Percentiles rank a stretch among this genome's conserved stretches.
Evolutionary conservation across 1,140 invertebrate species (phyloP).

Genomic region (Venturia canescens): DNA sequence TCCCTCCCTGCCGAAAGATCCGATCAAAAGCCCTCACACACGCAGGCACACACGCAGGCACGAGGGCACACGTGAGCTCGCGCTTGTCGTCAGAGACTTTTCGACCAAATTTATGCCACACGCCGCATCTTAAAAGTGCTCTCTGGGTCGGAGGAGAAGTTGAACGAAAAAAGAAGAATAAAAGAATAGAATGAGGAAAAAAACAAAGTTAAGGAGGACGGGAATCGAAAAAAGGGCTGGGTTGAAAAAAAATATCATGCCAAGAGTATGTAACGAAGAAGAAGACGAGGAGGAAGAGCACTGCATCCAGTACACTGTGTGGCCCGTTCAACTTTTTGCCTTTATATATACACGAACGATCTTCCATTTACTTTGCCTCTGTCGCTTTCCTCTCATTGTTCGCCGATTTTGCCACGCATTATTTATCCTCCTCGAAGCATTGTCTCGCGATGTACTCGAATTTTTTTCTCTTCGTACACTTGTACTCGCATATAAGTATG

Average conservation of each 20-base stretch:
- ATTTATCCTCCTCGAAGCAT: constrained; percentile 46
- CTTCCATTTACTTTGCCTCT: constrained; percentile 11
- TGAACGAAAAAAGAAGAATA: background rate
- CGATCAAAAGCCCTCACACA: background rate
- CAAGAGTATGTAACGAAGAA: constrained; percentile 3
- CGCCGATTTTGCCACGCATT: constrained; percentile 44
- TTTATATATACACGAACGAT: background rate
- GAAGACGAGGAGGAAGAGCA: background rate
- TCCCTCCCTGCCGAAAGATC: constrained; percentile 9
- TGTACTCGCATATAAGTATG: background rate
- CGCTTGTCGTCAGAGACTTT: background rate
- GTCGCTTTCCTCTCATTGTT: constrained; percentile 37
- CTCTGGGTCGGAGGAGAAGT: constrained; percentile 27
- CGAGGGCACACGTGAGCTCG: background rate
- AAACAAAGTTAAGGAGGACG: background rate
- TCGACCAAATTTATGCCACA: constrained; percentile 37
- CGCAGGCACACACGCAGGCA: background rate
- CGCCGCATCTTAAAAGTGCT: constrained; percentile 35
- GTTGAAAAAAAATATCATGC: constrained; percentile 1
- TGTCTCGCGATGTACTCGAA: constrained; percentile 38
- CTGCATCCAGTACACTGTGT: background rate
- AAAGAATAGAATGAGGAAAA: background rate
- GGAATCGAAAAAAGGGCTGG: constrained; percentile 28
- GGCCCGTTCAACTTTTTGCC: constrained; percentile 6
- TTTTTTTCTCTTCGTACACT: background rate